Evolutionary conservation across 1,140 invertebrate species (phyloP).

Genomic region (Scaptodrosophila lebanonensis): DNA sequence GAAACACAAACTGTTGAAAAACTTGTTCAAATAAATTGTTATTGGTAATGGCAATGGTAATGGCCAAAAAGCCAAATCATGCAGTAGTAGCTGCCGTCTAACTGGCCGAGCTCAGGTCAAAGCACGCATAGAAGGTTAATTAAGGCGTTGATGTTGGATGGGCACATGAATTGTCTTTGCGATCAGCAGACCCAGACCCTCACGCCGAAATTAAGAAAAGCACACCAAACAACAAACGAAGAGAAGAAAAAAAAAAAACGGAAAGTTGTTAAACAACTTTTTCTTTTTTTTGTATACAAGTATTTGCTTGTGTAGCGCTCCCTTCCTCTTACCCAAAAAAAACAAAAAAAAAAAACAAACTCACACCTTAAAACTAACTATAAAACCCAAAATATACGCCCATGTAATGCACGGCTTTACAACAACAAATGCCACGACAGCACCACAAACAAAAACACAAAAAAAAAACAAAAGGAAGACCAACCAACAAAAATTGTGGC

Average conservation of each 20-base stretch:
- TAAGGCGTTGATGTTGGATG: too few relatives aligned
- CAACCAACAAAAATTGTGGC: conserved; percentile 7
- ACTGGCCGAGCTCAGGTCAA: too few relatives aligned
- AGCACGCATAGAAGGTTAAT: conserved; percentile 56
- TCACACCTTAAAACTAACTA: conserved; percentile 9
- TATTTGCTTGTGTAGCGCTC: conserved; percentile 6
- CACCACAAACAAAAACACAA: neutral
- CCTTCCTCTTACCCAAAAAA: neutral
- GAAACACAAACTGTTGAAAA: conserved; percentile 38
- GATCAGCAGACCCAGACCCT: too few relatives aligned
- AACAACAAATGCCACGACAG: too few relatives aligned
- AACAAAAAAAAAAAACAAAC: conserved; percentile 3
- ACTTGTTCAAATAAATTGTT: conserved; percentile 67
- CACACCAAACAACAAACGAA: too few relatives aligned
- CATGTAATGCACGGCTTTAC: too few relatives aligned
- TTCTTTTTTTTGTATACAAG: conserved; percentile 6
- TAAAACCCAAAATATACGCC: neutral
- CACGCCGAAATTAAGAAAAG: too few relatives aligned
- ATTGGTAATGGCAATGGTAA: conserved; percentile 4
- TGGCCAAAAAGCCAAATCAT: conserved; percentile 26
- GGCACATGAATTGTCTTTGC: too few relatives aligned
- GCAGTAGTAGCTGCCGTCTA: too few relatives aligned
- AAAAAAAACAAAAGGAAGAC: neutral
- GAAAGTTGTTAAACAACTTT: conserved; percentile 43
- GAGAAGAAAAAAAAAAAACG: too few relatives aligned